A percentile compares a stretch with the other conserved stretches of the same genome.
phyloP scores from a whole-genome alignment of 2,113 vertebrate species.

The Hypomesus transpacificus region DNA sequence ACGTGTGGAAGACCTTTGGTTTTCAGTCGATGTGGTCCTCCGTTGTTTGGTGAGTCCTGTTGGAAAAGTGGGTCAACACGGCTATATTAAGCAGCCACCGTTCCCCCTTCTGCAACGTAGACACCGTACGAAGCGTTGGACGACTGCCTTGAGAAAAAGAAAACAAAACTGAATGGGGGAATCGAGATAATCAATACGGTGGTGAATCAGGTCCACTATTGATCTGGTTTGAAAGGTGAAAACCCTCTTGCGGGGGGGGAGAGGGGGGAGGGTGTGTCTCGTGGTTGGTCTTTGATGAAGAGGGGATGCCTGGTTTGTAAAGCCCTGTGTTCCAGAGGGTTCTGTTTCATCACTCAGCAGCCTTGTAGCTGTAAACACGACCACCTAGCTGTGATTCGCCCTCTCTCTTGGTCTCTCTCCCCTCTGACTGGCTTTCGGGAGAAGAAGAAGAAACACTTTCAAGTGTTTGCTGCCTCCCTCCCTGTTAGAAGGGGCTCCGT shows the following conservation, averaged over 20 bases:
- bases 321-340: slow-evolving; percentile 66
- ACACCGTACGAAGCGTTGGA: slow-evolving; percentile 47
- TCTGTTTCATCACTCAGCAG: slow-evolving; percentile 63
- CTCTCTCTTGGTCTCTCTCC: slow-evolving; percentile 16
- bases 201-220: slow-evolving; percentile 63
- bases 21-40: slow-evolving; percentile 45
- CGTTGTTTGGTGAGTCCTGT: slow-evolving; percentile 47
- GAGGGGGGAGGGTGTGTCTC: slow-evolving; percentile 35
- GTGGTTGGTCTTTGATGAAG: slow-evolving; percentile 64
- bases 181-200: slow-evolving; percentile 55
- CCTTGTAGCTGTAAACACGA: slow-evolving; percentile 36
- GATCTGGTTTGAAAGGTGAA: slow-evolving; percentile 67
- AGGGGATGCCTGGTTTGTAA: slow-evolving; percentile 56
- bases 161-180: background rate
- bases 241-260: slow-evolving; percentile 46
- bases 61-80: slow-evolving; percentile 66
- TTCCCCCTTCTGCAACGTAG: slow-evolving; percentile 57
- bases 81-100: slow-evolving; percentile 69
- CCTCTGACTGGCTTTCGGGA: slow-evolving; percentile 39
- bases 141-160: slow-evolving; percentile 54
- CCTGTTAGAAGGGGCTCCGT: slow-evolving; percentile 58
- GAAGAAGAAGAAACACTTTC: slow-evolving; percentile 39
- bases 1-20: background rate
- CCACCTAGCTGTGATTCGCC: slow-evolving; percentile 64
- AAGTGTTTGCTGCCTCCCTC: slow-evolving; percentile 48